Evolutionary conservation across 2,113 vertebrate genomes (phyloP), one percentile per base, ranked within the genome.

Genomic region (Vireo altiloquus): DNA sequence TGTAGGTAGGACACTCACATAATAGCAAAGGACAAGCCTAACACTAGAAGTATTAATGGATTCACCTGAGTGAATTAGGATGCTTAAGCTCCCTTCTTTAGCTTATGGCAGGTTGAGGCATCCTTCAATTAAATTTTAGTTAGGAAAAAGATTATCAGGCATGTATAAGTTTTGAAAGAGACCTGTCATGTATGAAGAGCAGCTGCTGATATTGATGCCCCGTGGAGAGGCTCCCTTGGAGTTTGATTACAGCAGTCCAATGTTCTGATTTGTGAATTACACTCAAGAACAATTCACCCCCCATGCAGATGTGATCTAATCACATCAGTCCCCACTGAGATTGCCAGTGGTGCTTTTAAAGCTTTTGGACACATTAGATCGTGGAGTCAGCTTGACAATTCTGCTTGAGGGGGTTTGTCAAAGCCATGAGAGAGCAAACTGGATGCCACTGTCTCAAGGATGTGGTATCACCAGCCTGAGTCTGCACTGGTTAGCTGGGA

Each of bases 221-320:
- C 20, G 49, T 6, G 13, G 90, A 86, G 76, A 91, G 20, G 49
- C 75, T 87, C 64, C 27, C 84, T 31, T 68, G 64, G 82, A 76
- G 61, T 50, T 86, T 77, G 33, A 80, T 86, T 91, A 69, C 56
- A 59, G 70, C 22, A 81, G 78, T 95, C 85, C 85, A 65, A 64
- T 13, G 39, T 78, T 89, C 65, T 7, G 14, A 31, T 84, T 37
- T 59, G 31, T 33, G 42, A 94, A 89, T 88, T 82, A 76, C 37
- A 92, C 23, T 92, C 72, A 39, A 82, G 90, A 96, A 94, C 75
- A 82, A 91, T 89, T 95, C 65, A 95, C 56, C 92, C 87, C 54
- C 61, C 87, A 31, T 86, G 80, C 54, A 79, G 85, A 95, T 56
- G 78, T 40, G 12, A 89, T 69, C 76, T 75, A 89, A 83, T 56